Conservation (phyloP, 1,140 invertebrate species). For the Eumaeus atala region DNA sequence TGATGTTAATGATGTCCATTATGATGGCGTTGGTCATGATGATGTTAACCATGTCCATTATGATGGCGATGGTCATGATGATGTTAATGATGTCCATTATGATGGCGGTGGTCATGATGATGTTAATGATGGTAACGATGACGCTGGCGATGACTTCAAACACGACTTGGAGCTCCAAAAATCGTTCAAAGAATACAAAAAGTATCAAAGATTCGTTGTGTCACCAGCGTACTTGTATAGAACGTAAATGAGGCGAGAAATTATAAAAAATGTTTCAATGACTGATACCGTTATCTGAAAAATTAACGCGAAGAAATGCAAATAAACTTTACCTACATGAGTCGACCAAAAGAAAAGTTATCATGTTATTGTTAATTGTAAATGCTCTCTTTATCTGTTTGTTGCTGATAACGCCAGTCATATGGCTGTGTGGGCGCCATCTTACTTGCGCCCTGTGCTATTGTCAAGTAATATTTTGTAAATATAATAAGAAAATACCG, state of each 20-base stretch:
- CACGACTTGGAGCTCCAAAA: too few species aligned
- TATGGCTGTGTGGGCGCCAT: conserved; percentile 48
- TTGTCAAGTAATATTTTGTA: conserved; percentile 23
- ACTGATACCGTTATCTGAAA: conserved; percentile 50
- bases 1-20: too few species aligned
- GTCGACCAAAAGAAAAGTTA: conserved; percentile 43
- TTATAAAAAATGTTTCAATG: conserved; percentile 25
- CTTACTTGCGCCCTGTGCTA: conserved; percentile 27
- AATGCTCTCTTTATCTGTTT: conserved; percentile 58
- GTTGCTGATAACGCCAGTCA: conserved; percentile 58
- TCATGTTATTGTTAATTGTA: conserved; percentile 58
- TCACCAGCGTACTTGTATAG: too few species aligned
- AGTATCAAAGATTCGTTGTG: too few species aligned
- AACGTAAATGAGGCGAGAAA: background rate
- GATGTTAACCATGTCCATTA: too few species aligned
- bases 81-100: too few species aligned
- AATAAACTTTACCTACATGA: conserved; percentile 33
- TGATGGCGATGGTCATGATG: too few species aligned
- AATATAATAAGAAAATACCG: conserved; percentile 25
- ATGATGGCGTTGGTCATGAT: too few species aligned
- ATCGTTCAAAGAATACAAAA: too few species aligned
- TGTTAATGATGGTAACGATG: too few species aligned
- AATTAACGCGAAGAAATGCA: conserved; percentile 37
- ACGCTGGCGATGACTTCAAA: too few species aligned
- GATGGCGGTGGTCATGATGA: too few species aligned